Evolutionary conservation across 1,140 invertebrate genomes (phyloP).

Genomic region (Drosophila lowei): DNA sequence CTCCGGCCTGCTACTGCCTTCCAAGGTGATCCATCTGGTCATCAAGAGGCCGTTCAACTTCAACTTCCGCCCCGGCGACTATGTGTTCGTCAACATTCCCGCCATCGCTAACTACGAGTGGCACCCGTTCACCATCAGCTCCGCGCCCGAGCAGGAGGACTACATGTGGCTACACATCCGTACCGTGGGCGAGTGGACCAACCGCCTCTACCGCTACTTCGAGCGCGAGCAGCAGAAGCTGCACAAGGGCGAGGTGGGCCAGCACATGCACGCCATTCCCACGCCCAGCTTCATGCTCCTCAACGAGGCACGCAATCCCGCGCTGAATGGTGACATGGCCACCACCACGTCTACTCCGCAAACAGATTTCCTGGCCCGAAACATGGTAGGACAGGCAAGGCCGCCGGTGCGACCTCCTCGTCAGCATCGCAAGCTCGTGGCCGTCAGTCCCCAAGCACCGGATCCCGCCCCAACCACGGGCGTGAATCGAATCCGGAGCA

Average conservation of each 20-base stretch:
- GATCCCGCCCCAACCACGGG: constrained; percentile 30
- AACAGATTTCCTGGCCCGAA: constrained; percentile 78
- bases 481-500: constrained; percentile 81
- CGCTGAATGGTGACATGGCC: constrained; percentile 15
- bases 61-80: constrained; percentile 96
- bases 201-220: constrained; percentile 94
- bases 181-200: constrained; percentile 97
- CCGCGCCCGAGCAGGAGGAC: constrained; percentile 96
- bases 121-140: constrained; percentile 99
- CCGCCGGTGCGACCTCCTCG: constrained; percentile 71
- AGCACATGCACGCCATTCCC: constrained; percentile 72
- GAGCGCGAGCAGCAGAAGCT: constrained; percentile 90
- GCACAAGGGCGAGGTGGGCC: constrained; percentile 86
- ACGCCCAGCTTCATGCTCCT: constrained; percentile 66
- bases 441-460: neutral
- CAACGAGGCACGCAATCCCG: constrained; percentile 64
- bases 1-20: constrained; percentile 92
- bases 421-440: constrained; percentile 69
- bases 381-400: constrained; percentile 49
- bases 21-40: constrained; percentile 93
- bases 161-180: constrained; percentile 97
- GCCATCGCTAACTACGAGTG: constrained; percentile 96
- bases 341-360: constrained; percentile 59
- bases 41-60: constrained; percentile 94
- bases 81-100: constrained; percentile 97